A percentile compares a stretch with the other conserved stretches of the same genome.
These are phyloP conservation scores for Bombyx mandarina DNA, from an alignment of 1,140 invertebrate genomes.

Conservation along the genomic window DNA sequence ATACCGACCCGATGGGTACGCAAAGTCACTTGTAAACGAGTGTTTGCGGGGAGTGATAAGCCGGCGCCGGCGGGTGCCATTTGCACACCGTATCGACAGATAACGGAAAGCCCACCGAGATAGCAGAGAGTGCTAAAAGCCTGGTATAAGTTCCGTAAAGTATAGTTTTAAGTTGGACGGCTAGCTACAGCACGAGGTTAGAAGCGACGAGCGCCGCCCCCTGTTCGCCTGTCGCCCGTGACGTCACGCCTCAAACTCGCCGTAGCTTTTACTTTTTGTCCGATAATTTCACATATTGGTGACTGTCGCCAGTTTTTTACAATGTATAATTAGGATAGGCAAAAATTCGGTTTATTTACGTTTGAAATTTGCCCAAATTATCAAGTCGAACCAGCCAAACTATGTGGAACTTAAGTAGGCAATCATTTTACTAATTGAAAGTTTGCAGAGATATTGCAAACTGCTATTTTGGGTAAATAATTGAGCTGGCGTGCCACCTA, in stretches of 20 bases:
- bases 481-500: slow-evolving; percentile 52
- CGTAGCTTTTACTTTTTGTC: slow-evolving; percentile 55
- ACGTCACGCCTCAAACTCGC: slow-evolving; percentile 51
- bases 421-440: no score
- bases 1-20: slow-evolving; percentile 31
- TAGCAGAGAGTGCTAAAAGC: slow-evolving; percentile 56
- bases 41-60: slow-evolving; percentile 60
- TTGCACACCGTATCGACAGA: slow-evolving; percentile 34
- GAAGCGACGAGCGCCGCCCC: slow-evolving; percentile 47
- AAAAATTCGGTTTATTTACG: slow-evolving; percentile 45
- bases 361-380: background rate
- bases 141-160: slow-evolving; percentile 43
- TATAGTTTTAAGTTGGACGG: slow-evolving; percentile 43
- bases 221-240: slow-evolving; percentile 58
- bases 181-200: slow-evolving; percentile 25
- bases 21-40: slow-evolving; percentile 53
- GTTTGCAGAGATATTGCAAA: no score
- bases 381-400: no score
- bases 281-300: slow-evolving; percentile 59
- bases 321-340: slow-evolving; percentile 55
- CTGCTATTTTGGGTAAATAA: slow-evolving; percentile 12
- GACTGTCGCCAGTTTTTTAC: slow-evolving; percentile 65
- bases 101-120: slow-evolving; percentile 39
- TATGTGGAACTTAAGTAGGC: no score
- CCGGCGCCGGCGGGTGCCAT: slow-evolving; percentile 57